Percentiles rank a stretch among this genome's conserved stretches.
Conservation (phyloP, 2,888 invertebrate species). For the Orthonychiurus folsomi region DNA sequence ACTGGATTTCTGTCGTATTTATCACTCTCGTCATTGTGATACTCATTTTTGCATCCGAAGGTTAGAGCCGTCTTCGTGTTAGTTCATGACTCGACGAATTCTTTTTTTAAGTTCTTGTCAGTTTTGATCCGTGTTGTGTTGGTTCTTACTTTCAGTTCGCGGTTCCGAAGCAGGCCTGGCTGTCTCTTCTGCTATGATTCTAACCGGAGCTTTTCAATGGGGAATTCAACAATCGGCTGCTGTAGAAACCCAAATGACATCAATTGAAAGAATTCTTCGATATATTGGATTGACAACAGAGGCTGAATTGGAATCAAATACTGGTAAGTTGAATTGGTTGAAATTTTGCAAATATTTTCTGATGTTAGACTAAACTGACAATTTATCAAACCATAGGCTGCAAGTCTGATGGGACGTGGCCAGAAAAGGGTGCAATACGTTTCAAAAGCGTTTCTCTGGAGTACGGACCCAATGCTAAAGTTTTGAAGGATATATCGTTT, state of each 20-base stretch:
- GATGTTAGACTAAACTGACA: neutral
- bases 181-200: constrained; percentile 25
- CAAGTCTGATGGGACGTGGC: constrained; percentile 35
- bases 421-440: constrained; percentile 29
- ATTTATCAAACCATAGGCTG: neutral
- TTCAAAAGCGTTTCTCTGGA: constrained; percentile 28
- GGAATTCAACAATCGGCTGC: constrained; percentile 48
- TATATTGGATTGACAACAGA: constrained; percentile 47
- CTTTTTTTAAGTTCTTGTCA: too few species aligned
- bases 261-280: constrained; percentile 49
- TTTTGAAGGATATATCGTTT: constrained; percentile 46
- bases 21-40: constrained; percentile 65
- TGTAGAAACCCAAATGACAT: constrained; percentile 44
- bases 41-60: constrained; percentile 9
- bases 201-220: constrained; percentile 21
- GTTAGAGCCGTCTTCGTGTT: neutral
- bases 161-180: constrained; percentile 27
- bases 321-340: constrained; percentile 17
- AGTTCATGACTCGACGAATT: too few species aligned
- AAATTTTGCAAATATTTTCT: neutral
- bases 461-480: constrained; percentile 36
- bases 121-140: too few species aligned
- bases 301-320: constrained; percentile 38
- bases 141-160: neutral
- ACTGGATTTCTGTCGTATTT: constrained; percentile 66